Evolutionary conservation across 2,113 vertebrate species (phyloP).

Genomic region (Manacus vitellinus): DNA sequence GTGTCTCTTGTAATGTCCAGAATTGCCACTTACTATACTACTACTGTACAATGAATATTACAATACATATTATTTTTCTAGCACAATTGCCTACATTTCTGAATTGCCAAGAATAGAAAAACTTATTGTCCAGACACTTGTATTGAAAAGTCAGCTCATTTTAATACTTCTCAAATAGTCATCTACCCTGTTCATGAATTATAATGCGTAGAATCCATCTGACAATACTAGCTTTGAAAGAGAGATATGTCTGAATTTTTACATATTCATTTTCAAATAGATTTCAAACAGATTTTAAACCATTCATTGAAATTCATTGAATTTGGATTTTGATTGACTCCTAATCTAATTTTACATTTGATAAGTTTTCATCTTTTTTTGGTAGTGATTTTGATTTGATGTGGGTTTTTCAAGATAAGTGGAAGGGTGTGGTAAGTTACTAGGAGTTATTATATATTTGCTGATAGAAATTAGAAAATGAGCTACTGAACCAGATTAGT

Average conservation of each 20-base stretch:
- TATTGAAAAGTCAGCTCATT: constrained; percentile 87
- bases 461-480: constrained; percentile 40
- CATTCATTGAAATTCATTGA: constrained; percentile 86
- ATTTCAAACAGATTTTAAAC: constrained; percentile 86
- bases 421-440: constrained; percentile 36
- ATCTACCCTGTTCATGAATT: constrained; percentile 86
- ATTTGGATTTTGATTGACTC: constrained; percentile 83
- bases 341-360: constrained; percentile 86
- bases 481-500: constrained; percentile 28
- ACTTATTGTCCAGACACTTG: constrained; percentile 87
- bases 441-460: neutral
- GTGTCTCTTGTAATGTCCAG: constrained; percentile 86
- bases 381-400: constrained; percentile 67
- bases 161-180: constrained; percentile 91
- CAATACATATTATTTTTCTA: constrained; percentile 85
- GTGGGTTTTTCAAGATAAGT: constrained; percentile 53
- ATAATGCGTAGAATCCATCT: constrained; percentile 85
- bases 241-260: constrained; percentile 83
- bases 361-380: constrained; percentile 70
- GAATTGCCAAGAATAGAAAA: constrained; percentile 83
- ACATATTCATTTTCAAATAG: constrained; percentile 87
- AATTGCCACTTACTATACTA: constrained; percentile 85
- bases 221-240: constrained; percentile 80
- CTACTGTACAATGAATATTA: constrained; percentile 87
- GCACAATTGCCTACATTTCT: constrained; percentile 84